phyloP scores from a whole-genome alignment of 2,888 invertebrate species.

The Ochlodes sylvanus region DNA sequence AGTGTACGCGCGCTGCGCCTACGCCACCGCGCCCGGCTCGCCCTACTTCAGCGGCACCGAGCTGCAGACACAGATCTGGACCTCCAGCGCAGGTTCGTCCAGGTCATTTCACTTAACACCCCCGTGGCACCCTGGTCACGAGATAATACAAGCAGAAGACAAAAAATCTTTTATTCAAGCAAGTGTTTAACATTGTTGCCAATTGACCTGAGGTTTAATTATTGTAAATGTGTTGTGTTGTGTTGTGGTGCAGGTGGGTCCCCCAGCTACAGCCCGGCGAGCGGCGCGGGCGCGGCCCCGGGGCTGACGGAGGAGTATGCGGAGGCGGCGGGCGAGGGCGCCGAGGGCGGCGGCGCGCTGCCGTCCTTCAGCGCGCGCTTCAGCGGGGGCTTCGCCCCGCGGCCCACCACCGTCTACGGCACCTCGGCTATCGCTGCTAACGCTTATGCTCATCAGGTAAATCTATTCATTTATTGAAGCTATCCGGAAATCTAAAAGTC shows the following conservation, averaged over 20 bases:
- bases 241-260: conserved; percentile 59
- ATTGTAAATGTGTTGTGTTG: too few relatives aligned
- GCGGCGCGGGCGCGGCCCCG: conserved; percentile 47
- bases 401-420: conserved; percentile 66
- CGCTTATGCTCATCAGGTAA: conserved; percentile 66
- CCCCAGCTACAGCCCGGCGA: conserved; percentile 59
- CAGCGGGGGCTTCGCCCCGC: conserved; percentile 69
- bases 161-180: too few relatives aligned
- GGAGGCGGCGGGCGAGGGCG: conserved; percentile 52
- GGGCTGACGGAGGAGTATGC: conserved; percentile 49
- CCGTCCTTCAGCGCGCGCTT: conserved; percentile 85
- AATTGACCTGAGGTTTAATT: too few relatives aligned
- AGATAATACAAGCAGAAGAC: too few relatives aligned
- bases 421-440: conserved; percentile 55
- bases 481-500: too few relatives aligned
- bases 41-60: conserved; percentile 67
- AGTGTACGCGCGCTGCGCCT: conserved; percentile 66
- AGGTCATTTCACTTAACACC: not conserved
- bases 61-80: conserved; percentile 68
- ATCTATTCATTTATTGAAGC: not conserved
- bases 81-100: conserved; percentile 60
- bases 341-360: conserved; percentile 66
- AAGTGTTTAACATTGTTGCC: too few relatives aligned
- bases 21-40: conserved; percentile 56
- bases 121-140: not conserved